These are phyloP conservation scores for Pseudorhiza aurosa DNA, from an alignment of 30 jellyfish, hydroid and myxozoan genomes.

Conservation along the genomic window DNA sequence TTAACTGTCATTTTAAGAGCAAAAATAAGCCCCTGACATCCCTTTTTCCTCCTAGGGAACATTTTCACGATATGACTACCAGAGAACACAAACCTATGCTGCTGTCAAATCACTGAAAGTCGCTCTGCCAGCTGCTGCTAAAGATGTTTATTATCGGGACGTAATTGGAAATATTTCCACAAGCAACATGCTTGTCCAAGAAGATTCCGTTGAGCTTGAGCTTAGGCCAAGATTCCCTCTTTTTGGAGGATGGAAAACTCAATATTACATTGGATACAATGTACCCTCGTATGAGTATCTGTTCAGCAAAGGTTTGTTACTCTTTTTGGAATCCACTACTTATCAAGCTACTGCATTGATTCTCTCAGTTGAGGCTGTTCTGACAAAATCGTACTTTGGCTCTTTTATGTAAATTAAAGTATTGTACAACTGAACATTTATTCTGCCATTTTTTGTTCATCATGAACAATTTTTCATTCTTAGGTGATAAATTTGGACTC, in stretches of 20 bases:
- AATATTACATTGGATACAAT: constrained; percentile 89
- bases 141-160: constrained; percentile 94
- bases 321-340: too few species aligned
- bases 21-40: too few species aligned
- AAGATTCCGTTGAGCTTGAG: constrained; percentile 85
- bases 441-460: too few species aligned
- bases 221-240: constrained; percentile 96
- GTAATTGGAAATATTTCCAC: constrained; percentile 96
- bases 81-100: constrained; percentile 91
- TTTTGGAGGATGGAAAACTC: constrained; percentile 99
- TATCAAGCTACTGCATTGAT: too few species aligned
- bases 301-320: constrained; percentile 63
- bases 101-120: constrained; percentile 91
- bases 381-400: too few species aligned
- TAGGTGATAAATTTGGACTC: constrained; percentile 75
- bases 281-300: constrained; percentile 90
- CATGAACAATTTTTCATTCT: too few species aligned
- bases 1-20: too few species aligned
- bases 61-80: constrained; percentile 93
- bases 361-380: too few species aligned
- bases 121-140: constrained; percentile 97
- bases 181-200: constrained; percentile 79
- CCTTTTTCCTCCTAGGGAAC: constrained; percentile 65
- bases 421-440: too few species aligned
- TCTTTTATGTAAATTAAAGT: too few species aligned